These are phyloP conservation scores for Crepidodera aurea DNA, from an alignment of 2,888 invertebrate genomes.

Conservation along the genomic window DNA sequence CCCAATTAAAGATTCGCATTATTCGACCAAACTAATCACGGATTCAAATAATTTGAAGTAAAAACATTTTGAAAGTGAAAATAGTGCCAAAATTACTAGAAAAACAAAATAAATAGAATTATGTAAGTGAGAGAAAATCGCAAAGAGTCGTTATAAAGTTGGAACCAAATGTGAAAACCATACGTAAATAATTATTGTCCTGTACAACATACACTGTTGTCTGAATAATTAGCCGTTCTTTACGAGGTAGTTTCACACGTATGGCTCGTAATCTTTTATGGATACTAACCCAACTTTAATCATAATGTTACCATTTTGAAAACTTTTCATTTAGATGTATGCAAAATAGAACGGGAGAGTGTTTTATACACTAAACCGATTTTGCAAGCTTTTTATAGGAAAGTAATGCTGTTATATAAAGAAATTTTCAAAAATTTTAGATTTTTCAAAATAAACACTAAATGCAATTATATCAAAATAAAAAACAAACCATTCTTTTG, in stretches of 20 bases:
- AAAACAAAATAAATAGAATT: no score
- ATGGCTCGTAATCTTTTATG: constrained; percentile 24
- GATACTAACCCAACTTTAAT: constrained; percentile 1
- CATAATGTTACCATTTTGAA: constrained; percentile 15
- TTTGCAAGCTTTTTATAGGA: constrained; percentile 1
- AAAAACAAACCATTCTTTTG: no score
- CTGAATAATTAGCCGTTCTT: constrained; percentile 21
- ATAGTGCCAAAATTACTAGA: no score
- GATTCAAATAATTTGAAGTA: no score
- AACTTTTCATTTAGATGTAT: constrained; percentile 9
- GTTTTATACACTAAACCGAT: constrained; percentile 2
- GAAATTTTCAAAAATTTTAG: no score
- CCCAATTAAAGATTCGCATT: no score
- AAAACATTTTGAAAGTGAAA: no score
- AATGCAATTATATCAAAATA: no score
- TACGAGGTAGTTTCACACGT: constrained; percentile 17
- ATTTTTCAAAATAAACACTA: no score
- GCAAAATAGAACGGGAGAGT: constrained; percentile 6
- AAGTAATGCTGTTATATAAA: no score
- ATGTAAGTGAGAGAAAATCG: no score
- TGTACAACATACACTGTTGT: constrained; percentile 15
- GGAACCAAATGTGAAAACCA: constrained; percentile 3
- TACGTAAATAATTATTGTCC: constrained; percentile 18
- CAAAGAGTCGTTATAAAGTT: background rate
- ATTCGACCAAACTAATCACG: no score